Evolutionary conservation across 2,888 invertebrate species (phyloP), one percentile per base, ranked within the genome.

Genomic region (Elmis aenea): DNA sequence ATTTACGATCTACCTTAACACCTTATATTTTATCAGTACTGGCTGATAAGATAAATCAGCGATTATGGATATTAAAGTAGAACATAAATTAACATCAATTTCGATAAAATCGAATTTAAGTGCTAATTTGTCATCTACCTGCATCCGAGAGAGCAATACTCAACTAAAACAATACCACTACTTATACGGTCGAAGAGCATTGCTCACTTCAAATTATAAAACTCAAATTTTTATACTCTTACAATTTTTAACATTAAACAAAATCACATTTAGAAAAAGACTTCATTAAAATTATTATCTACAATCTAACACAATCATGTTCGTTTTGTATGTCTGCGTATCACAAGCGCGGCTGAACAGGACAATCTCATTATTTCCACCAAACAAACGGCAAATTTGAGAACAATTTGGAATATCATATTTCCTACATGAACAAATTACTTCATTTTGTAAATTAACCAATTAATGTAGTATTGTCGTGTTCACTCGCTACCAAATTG

Each of bases 301-400:
- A 57, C 45, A 47, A 49, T 46, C 57, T 60, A 58, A 42, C 35
- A 54, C 57, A 56, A 52, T 48, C 55, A 52, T 50, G 39, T 42
- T 26, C 6, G 29, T 12, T 21, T 18, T 40, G 29, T 14, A 33
- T 16, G 31, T 42, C 16, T 32, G 35, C 33, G 32, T 65, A 67
- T 66, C 66, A 66, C 66, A 65, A 63, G 42, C 47, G 66, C 67
- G 68, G 67, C 67, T 67, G 67, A 67, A 67, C 67, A 67, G 67
- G 67, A 68, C 68, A 66, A 67, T 62, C 46, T 45, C 42, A 13
- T 41, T 37, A 16, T 13, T 14, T n/a, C n/a, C 8, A 18, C 5
- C 5, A 18, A 6, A 18, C 18, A 18, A 5, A 18, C 18, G 8
- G 8, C 5, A 18, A n/a, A n/a, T n/a, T n/a, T n/a, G n/a, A n/a